These are phyloP conservation scores for Zeus faber DNA, from an alignment of 2,113 vertebrate species.

Conservation along the genomic window DNA sequence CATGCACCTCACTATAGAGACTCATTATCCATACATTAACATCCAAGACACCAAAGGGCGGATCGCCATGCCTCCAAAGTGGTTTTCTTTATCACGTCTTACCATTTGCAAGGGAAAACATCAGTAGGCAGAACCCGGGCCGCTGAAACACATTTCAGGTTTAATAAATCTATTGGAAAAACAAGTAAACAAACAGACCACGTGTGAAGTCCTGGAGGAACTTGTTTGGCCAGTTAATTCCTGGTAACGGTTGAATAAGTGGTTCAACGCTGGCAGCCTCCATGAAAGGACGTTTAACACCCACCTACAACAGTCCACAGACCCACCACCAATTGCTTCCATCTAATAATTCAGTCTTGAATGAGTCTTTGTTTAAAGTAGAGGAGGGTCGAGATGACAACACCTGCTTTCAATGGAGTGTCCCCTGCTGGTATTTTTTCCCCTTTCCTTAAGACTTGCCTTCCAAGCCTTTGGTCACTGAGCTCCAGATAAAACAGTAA, in stretches of 20 bases:
- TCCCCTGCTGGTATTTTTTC: no score
- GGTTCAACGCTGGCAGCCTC: neutral
- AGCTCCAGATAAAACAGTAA: no score
- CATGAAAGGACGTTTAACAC: neutral
- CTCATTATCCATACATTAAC: constrained; percentile 32
- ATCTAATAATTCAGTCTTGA: neutral
- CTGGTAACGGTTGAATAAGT: neutral
- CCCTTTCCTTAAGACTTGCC: no score
- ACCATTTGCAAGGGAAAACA: neutral
- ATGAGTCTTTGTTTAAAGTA: no score
- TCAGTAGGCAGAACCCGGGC: neutral
- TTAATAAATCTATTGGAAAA: neutral
- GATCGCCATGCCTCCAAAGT: neutral
- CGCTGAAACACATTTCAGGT: neutral
- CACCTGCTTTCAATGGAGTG: no score
- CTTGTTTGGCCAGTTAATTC: constrained; percentile 11
- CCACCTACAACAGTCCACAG: neutral
- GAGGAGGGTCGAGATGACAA: no score
- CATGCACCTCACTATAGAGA: neutral
- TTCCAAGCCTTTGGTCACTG: no score
- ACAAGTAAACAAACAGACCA: constrained; percentile 4
- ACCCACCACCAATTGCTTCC: neutral
- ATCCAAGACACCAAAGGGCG: constrained; percentile 2
- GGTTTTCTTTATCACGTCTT: neutral
- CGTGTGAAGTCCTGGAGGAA: constrained; percentile 11